Evolutionary conservation across 2,797 vertebrate genomes (phyloP).

Genomic region (Siniperca obscura): DNA sequence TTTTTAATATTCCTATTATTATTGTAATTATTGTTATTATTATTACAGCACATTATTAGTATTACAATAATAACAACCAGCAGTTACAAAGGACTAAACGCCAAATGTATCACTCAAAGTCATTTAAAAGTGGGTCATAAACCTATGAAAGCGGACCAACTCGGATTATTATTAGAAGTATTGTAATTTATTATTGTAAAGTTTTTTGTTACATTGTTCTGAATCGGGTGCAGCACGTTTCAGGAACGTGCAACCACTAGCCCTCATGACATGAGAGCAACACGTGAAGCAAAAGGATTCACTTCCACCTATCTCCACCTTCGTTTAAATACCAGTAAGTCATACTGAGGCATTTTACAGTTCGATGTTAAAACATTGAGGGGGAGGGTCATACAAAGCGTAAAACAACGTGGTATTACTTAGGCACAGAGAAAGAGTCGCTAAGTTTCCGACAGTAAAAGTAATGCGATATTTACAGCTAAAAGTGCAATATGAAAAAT

Average conservation of each 20-base stretch:
- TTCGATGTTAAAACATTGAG: neutral
- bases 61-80: neutral
- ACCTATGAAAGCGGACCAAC: neutral
- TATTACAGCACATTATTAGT: neutral
- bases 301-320: neutral
- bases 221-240: conserved; percentile 32
- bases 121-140: neutral
- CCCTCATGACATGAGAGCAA: conserved; percentile 17
- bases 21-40: neutral
- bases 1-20: neutral
- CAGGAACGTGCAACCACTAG: conserved; percentile 24
- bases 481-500: neutral
- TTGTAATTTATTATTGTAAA: too few relatives aligned
- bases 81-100: neutral
- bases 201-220: neutral
- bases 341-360: neutral
- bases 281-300: neutral
- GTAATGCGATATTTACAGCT: neutral
- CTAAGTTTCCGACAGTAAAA: neutral
- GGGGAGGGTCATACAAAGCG: too few relatives aligned
- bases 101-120: neutral
- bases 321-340: neutral
- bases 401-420: neutral
- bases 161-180: neutral
- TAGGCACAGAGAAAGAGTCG: neutral